Percentiles rank a stretch among this genome's conserved stretches.
These are phyloP conservation scores for Drosophila nigricruria DNA, from an alignment of 2,888 invertebrate genomes.

Conservation along the genomic window DNA sequence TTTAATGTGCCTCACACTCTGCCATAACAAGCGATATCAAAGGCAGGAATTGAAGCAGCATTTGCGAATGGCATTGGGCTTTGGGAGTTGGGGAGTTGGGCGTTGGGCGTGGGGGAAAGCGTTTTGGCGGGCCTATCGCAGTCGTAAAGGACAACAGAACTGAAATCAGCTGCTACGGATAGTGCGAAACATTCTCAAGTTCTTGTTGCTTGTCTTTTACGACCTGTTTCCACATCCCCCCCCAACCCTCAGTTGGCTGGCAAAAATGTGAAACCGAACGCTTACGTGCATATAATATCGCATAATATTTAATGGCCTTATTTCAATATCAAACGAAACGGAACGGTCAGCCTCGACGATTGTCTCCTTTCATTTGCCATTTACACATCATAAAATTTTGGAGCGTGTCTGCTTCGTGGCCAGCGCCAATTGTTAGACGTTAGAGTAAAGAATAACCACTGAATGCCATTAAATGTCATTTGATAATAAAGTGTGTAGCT, in stretches of 20 bases:
- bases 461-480: conserved; percentile 24
- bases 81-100: too few relatives aligned
- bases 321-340: conserved; percentile 40
- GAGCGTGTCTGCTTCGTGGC: conserved; percentile 46
- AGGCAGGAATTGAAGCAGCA: conserved; percentile 3
- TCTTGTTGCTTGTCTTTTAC: conserved; percentile 51
- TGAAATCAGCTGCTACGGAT: conserved; percentile 32
- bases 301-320: conserved; percentile 51
- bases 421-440: too few relatives aligned
- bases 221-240: conserved; percentile 49
- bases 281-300: conserved; percentile 52
- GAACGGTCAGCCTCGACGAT: conserved; percentile 41
- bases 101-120: too few relatives aligned
- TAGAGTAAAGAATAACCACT: conserved; percentile 7
- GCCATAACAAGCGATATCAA: conserved; percentile 13
- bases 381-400: conserved; percentile 65
- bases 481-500: conserved; percentile 23
- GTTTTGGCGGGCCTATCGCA: conserved; percentile 36
- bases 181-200: conserved; percentile 48
- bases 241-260: conserved; percentile 18
- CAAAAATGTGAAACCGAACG: conserved; percentile 30
- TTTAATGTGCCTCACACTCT: conserved; percentile 57
- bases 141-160: conserved; percentile 46
- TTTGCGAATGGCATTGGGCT: not conserved
- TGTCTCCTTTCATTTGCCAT: conserved; percentile 63